Evolutionary conservation across 2,113 vertebrate genomes (phyloP).

Genomic region (Pagrus major): DNA sequence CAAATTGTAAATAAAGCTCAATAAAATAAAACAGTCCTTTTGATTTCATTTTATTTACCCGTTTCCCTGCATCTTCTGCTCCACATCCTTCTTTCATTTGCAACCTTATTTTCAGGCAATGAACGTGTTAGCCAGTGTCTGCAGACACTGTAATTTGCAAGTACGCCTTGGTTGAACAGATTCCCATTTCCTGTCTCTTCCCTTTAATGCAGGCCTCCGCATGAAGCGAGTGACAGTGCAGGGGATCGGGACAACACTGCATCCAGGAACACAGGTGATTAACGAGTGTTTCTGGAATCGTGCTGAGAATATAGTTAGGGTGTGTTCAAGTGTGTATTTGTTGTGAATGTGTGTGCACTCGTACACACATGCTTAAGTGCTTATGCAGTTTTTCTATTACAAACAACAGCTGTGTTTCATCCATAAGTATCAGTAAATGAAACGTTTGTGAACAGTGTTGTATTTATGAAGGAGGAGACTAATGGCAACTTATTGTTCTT

Average conservation of each 20-base stretch:
- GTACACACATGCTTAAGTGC: not conserved
- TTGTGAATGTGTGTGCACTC: not conserved
- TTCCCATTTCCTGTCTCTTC: constrained; percentile 43
- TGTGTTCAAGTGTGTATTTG: constrained; percentile 12
- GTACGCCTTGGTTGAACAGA: constrained; percentile 28
- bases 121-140: constrained; percentile 9
- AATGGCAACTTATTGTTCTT: not conserved
- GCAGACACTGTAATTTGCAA: constrained; percentile 36
- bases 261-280: constrained; percentile 44
- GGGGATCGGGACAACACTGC: not conserved
- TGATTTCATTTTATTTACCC: constrained; percentile 12
- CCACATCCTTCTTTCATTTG: constrained; percentile 29
- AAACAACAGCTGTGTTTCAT: constrained; percentile 10
- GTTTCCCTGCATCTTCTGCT: not conserved
- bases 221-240: constrained; percentile 29
- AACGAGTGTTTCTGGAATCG: constrained; percentile 37
- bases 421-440: not conserved
- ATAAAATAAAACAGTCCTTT: constrained; percentile 14
- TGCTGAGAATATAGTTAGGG: constrained; percentile 31
- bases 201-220: constrained; percentile 30
- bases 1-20: constrained; percentile 1
- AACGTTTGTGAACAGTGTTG: constrained; percentile 2
- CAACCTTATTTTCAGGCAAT: constrained; percentile 17
- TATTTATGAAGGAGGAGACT: not conserved
- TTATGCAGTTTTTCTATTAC: not conserved